Evolutionary conservation across 2,113 vertebrate genomes (phyloP), one percentile per base, ranked within the genome.

Genomic region (Chaetodon auriga): DNA sequence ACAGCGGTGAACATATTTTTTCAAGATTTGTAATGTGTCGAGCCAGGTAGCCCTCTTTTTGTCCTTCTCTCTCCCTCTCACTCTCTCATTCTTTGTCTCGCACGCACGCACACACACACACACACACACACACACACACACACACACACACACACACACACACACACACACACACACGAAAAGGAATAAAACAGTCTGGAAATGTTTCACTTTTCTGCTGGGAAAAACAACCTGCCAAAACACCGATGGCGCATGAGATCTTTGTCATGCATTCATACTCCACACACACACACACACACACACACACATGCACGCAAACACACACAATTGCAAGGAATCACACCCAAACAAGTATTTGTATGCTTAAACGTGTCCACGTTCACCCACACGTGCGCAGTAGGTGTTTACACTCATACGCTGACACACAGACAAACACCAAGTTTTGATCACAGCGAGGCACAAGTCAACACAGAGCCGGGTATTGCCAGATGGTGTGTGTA

Each of bases 401-500:
- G 66, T 82, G 85, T 84, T 83, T 82, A 78, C 62, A 57, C 61
- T 49, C 73, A 65, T 51, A 80, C 49, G 62, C 58, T 54, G 9
- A 70, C 53, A 46, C 25, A 57, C 48, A 65, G 35, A 63, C 21
- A 19, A 63, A 77, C 62, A 53, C 41, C 19, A 58, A 81, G 81
- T 71, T 79, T 82, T 58, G 80, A 84, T 87, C 61, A 83, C 73
- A 86, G 58, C 0, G 19, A 87, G 51, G 65, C 86, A 77, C 65
- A 81, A 90, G 84, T 92, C 79, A 84, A 81, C 78, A 86, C 63
- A 85, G 77, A 90, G 25, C 57, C 38, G 54, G 80, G 16, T 81
- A 65, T 68, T 84, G 78, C 84, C 88, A 93, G 89, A 90, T 92
- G 86, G 84, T 83, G 79, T 82, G 84, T 87, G 81, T 87, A 83